Conservation (phyloP, 1,140 invertebrate genomes). For the Bombus soroeensis region DNA sequence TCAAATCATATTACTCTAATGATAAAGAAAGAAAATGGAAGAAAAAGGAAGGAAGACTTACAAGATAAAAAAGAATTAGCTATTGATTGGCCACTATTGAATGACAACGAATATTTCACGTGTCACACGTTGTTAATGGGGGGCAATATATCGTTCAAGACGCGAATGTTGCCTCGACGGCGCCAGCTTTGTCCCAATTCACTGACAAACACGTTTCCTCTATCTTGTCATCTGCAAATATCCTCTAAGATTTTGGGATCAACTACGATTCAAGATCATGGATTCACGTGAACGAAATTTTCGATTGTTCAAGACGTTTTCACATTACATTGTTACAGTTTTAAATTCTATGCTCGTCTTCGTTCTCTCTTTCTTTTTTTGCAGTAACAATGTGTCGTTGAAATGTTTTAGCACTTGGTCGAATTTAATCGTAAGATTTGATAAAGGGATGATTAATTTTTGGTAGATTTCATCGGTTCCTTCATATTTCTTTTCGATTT, state of each 20-base stretch:
- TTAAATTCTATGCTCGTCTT: not conserved
- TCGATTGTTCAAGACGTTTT: not conserved
- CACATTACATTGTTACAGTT: not conserved
- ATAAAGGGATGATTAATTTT: not conserved
- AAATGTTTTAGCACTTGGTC: not conserved
- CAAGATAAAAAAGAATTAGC: not conserved
- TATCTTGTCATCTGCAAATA: slow-evolving; percentile 35
- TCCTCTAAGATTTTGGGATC: not conserved
- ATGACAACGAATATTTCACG: slow-evolving; percentile 2
- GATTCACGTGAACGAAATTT: not conserved
- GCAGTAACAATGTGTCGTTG: not conserved
- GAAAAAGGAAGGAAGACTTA: not conserved
- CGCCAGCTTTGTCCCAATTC: slow-evolving; percentile 27
- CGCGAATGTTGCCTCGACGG: not conserved
- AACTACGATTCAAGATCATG: not conserved
- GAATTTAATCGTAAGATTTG: not conserved
- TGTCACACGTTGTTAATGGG: not conserved
- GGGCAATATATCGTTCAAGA: slow-evolving; percentile 14
- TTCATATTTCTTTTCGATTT: not conserved
- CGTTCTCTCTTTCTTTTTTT: no score
- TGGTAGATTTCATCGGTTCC: not conserved
- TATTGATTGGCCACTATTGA: slow-evolving; percentile 2
- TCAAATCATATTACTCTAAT: not conserved
- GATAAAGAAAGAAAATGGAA: not conserved
- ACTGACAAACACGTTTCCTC: slow-evolving; percentile 13